Evolutionary conservation across 2,888 invertebrate species (phyloP).

Genomic region (Thysanoteuthis rhombus): DNA sequence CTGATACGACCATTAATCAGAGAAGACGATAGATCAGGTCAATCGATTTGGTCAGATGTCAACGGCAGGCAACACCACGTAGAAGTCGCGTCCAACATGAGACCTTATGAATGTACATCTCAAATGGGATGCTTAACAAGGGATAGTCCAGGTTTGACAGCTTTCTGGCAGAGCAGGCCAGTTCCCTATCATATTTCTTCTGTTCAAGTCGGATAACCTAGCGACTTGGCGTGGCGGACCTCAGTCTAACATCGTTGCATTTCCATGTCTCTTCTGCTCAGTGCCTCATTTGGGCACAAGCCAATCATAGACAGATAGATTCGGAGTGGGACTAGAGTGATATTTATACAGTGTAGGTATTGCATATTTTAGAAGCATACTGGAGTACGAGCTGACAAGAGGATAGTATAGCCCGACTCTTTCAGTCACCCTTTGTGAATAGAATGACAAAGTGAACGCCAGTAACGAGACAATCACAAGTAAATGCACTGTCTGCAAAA

Average conservation of each 20-base stretch:
- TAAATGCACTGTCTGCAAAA: no score
- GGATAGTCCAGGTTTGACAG: constrained; percentile 12
- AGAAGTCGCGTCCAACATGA: constrained; percentile 12
- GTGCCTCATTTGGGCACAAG: neutral
- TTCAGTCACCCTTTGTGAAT: neutral
- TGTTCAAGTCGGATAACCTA: neutral
- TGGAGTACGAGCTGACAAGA: neutral
- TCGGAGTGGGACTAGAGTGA: neutral
- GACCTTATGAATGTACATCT: neutral
- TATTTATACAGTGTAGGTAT: neutral
- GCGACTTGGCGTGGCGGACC: neutral
- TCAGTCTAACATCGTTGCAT: neutral
- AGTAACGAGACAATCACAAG: no score
- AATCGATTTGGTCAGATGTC: constrained; percentile 12
- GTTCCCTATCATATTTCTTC: neutral
- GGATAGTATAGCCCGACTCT: neutral
- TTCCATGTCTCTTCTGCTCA: neutral
- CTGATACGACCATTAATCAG: neutral
- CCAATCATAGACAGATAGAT: neutral
- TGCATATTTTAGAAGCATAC: neutral
- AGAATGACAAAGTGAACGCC: no score
- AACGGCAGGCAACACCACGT: neutral
- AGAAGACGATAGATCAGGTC: neutral
- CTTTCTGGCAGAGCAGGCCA: neutral
- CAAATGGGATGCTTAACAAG: constrained; percentile 12